phyloP scores from a whole-genome alignment of 2,888 invertebrate genomes.

The Drosophila prolongata region DNA sequence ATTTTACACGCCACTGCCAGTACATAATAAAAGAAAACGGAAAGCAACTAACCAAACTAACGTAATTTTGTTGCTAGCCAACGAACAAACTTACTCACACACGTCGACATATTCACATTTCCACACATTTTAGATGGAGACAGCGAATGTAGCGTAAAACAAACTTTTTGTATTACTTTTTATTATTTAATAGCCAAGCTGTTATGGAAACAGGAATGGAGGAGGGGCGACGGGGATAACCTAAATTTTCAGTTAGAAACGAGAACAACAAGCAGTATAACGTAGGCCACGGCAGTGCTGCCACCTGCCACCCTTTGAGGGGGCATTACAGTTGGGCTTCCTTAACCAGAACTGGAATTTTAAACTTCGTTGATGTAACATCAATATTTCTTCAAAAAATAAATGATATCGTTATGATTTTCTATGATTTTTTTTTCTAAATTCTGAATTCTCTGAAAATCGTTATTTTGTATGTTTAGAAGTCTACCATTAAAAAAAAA shows the following conservation, averaged over 20 bases:
- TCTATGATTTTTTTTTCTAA: too few species aligned
- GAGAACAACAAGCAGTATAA: slow-evolving; percentile 29
- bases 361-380: neutral
- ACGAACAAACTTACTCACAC: slow-evolving; percentile 13
- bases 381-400: neutral
- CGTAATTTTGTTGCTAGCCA: slow-evolving; percentile 43
- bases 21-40: slow-evolving; percentile 29
- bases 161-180: slow-evolving; percentile 46
- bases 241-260: slow-evolving; percentile 46
- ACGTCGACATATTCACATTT: slow-evolving; percentile 9
- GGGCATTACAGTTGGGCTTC: slow-evolving; percentile 7
- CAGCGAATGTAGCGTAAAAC: slow-evolving; percentile 35
- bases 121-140: slow-evolving; percentile 20
- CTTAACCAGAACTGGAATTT: neutral
- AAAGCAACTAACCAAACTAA: slow-evolving; percentile 37
- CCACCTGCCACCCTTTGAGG: slow-evolving; percentile 39
- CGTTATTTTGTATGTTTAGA: too few species aligned
- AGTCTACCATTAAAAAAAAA: too few species aligned
- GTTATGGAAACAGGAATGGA: neutral
- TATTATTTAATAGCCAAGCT: slow-evolving; percentile 46
- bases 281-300: slow-evolving; percentile 38
- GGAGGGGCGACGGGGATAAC: slow-evolving; percentile 32
- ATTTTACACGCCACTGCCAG: slow-evolving; percentile 22
- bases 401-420: too few species aligned
- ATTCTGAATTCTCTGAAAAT: too few species aligned